Percentiles rank a stretch among this genome's conserved stretches.
Evolutionary conservation across 2,113 vertebrate species (phyloP).

Genomic region (Marmota monax): DNA sequence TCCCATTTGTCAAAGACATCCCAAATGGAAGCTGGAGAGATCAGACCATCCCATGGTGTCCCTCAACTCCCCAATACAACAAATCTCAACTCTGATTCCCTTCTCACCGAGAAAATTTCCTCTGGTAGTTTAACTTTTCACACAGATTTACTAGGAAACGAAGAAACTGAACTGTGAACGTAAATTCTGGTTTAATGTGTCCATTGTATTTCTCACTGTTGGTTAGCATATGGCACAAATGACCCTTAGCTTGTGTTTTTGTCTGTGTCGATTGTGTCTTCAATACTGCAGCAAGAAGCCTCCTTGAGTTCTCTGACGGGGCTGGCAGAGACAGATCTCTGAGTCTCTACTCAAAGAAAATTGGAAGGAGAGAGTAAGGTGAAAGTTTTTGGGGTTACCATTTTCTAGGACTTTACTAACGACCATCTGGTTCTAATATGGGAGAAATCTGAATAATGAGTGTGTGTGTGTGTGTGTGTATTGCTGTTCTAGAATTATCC

Average conservation of each 20-base stretch:
- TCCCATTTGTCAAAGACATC: neutral
- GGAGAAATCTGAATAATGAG: neutral
- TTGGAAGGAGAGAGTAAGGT: neutral
- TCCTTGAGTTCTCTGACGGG: neutral
- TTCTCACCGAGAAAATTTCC: neutral
- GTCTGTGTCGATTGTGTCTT: neutral
- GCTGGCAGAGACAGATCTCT: neutral
- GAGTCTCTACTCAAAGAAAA: neutral
- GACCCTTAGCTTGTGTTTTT: neutral
- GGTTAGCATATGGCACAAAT: neutral
- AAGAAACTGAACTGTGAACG: neutral
- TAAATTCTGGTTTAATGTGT: neutral
- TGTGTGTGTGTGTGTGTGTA: neutral
- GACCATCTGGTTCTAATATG: neutral
- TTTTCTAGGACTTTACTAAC: neutral
- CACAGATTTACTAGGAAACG: neutral
- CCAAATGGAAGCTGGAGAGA: neutral
- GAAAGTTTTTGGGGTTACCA: neutral
- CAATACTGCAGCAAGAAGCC: neutral
- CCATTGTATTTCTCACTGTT: neutral
- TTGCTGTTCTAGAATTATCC: neutral
- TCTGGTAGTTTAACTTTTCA: neutral
- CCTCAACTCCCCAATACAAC: neutral
- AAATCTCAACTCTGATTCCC: neutral
- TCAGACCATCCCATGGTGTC: neutral